Conservation (phyloP, 2,113 vertebrate species). For the Polyodon spathula region DNA sequence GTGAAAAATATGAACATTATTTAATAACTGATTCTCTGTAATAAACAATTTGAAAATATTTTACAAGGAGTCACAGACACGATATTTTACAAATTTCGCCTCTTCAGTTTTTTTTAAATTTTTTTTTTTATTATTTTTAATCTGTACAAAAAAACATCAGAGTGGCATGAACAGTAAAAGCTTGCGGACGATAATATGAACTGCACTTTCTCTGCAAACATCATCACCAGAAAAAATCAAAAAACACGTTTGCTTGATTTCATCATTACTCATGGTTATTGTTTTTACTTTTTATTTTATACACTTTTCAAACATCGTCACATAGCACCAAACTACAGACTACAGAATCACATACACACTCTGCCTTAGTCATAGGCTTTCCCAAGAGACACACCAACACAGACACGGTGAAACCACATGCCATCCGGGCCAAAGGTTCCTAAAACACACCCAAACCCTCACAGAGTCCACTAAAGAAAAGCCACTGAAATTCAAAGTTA, state of each 20-base stretch:
- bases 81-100: conserved; percentile 94
- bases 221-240: conserved; percentile 32
- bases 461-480: conserved; percentile 24
- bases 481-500: too few species aligned
- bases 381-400: conserved; percentile 67
- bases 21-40: conserved; percentile 99
- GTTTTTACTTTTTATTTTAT: conserved; percentile 33
- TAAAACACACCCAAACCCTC: conserved; percentile 32
- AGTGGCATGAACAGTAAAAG: conserved; percentile 53
- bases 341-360: conserved; percentile 90
- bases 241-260: conserved; percentile 41
- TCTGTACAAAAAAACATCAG: conserved; percentile 87
- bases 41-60: conserved; percentile 99
- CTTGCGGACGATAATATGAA: conserved; percentile 47
- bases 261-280: conserved; percentile 48
- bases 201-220: conserved; percentile 47
- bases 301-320: conserved; percentile 67
- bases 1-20: conserved; percentile 99
- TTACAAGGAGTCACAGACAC: conserved; percentile 99
- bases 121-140: conserved; percentile 65
- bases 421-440: conserved; percentile 48
- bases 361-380: conserved; percentile 68
- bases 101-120: conserved; percentile 60
- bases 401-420: conserved; percentile 58
- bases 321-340: conserved; percentile 95